These are phyloP conservation scores for Hippoglossus hippoglossus DNA, from an alignment of 2,797 vertebrate species.

Conservation along the genomic window DNA sequence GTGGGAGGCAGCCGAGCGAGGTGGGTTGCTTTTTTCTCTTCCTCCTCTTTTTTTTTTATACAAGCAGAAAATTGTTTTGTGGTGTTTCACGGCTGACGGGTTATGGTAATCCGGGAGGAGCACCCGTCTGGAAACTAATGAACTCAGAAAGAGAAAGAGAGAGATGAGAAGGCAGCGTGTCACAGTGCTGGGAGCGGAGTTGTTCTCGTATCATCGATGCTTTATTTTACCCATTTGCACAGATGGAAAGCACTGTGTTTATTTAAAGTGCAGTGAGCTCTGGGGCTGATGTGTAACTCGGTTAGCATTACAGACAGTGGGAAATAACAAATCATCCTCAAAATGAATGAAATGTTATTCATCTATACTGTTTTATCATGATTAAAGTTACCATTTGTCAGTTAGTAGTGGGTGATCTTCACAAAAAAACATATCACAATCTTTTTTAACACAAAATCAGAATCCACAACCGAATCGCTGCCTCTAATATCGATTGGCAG, in stretches of 20 bases:
- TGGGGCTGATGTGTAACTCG: conserved; percentile 52
- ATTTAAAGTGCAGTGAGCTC: conserved; percentile 69
- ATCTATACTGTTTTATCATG: no score
- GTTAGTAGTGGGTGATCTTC: no score
- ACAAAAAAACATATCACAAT: no score
- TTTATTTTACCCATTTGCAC: conserved; percentile 80
- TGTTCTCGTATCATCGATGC: conserved; percentile 86
- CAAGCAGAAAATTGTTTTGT: conserved; percentile 89
- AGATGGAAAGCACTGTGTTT: conserved; percentile 50
- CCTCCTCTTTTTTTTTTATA: conserved; percentile 68
- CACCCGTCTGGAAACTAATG: conserved; percentile 92
- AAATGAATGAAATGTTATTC: no score
- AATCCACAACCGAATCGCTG: no score
- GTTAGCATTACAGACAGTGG: conserved; percentile 25
- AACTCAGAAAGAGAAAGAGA: conserved; percentile 80
- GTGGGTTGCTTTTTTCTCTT: conserved; percentile 49
- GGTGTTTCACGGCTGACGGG: conserved; percentile 91
- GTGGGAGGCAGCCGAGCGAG: conserved; percentile 67
- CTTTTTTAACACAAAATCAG: no score
- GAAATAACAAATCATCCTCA: no score
- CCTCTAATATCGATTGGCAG: no score
- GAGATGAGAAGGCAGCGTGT: conserved; percentile 83
- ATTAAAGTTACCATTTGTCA: no score
- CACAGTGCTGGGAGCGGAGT: conserved; percentile 85
- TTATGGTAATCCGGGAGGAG: conserved; percentile 93